These are phyloP conservation scores for Bucco capensis DNA, from an alignment of 2,113 vertebrate genomes.

Conservation along the genomic window DNA sequence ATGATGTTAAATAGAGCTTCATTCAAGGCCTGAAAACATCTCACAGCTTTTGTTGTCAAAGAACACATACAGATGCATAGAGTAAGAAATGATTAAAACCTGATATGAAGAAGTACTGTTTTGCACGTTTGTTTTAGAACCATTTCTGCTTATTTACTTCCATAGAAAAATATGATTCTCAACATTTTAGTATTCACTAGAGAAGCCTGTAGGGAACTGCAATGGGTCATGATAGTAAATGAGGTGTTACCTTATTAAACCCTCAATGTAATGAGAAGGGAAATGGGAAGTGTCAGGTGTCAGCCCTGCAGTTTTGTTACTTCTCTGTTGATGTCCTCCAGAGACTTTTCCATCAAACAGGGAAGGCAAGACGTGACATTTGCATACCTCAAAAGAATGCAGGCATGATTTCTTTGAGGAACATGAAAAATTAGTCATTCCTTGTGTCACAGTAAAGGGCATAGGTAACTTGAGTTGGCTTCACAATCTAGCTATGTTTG, in stretches of 20 bases:
- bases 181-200: background rate
- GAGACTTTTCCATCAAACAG: background rate
- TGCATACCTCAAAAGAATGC: background rate
- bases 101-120: background rate
- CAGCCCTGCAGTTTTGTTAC: background rate
- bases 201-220: background rate
- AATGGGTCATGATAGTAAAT: background rate
- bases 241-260: background rate
- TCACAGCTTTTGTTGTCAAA: background rate
- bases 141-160: background rate
- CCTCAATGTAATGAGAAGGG: background rate
- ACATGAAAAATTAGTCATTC: background rate
- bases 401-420: background rate
- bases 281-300: background rate
- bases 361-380: background rate
- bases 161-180: background rate
- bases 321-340: background rate
- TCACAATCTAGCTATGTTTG: background rate
- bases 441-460: background rate
- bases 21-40: background rate
- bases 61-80: background rate
- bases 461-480: background rate
- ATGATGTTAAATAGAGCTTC: background rate
- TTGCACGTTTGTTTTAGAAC: background rate
- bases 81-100: background rate